phyloP scores from a whole-genome alignment of 2,113 vertebrate species.

The Rallus limicola region DNA sequence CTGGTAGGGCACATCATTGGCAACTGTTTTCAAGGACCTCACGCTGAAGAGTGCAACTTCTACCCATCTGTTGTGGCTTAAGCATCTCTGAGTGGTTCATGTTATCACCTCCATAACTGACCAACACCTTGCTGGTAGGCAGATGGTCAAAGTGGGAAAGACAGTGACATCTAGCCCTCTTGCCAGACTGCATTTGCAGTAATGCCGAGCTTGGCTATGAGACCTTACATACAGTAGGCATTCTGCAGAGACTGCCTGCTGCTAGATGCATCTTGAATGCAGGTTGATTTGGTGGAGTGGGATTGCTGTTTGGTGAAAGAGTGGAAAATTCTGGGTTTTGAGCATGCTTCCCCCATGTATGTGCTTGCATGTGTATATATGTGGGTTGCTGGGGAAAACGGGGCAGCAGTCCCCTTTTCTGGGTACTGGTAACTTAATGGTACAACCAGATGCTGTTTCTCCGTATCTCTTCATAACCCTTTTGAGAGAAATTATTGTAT shows the following conservation, averaged over 20 bases:
- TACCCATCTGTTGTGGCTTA: neutral
- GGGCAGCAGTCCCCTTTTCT: neutral
- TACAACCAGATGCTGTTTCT: neutral
- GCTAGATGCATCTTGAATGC: accelerated
- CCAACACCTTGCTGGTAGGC: neutral
- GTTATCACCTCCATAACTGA: neutral
- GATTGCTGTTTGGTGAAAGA: neutral
- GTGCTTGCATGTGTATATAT: conserved; percentile 24
- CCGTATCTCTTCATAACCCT: neutral
- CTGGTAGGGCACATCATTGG: neutral
- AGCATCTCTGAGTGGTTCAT: neutral
- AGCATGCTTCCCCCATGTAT: neutral
- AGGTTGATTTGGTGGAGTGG: neutral
- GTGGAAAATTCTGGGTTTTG: neutral
- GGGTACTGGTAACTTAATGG: neutral
- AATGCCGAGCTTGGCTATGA: neutral
- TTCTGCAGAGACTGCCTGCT: neutral
- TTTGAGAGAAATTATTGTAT: neutral
- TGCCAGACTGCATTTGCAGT: neutral
- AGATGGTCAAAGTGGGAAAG: neutral
- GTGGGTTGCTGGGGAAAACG: neutral
- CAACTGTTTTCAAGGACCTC: neutral
- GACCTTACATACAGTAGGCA: neutral
- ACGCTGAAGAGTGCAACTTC: neutral
- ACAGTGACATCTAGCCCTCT: neutral